Evolutionary conservation across 2,888 invertebrate genomes (phyloP), one percentile per base, ranked within the genome.

Genomic region (Ectropis crepuscularia): DNA sequence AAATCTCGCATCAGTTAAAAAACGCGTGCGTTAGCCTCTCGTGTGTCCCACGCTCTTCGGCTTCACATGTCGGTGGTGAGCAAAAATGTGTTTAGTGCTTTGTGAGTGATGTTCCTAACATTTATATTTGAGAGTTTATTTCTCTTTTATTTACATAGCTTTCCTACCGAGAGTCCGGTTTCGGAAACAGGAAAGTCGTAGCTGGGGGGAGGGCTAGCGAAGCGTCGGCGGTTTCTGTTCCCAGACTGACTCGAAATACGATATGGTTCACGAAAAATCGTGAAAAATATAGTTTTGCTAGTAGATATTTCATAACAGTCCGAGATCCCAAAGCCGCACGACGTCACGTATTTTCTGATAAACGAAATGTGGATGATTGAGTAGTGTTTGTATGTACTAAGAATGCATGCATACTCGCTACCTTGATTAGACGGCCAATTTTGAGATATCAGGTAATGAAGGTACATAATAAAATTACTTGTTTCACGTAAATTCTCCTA

Each of bases 161-260:
- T 87, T 88, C 86, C 91, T 88, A 89, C 82, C 82, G 86, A 89
- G 90, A 88, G 80, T 87, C 90, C 92, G 89, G 90, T 76, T 80
- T 86, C 90, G 90, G 92, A 85, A 83, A 89, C 89, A 92, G 93
- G 93, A 92, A 93, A 93, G 93, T 89, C 87, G 88, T 75, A 80
- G 76, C 70, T 66, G 76, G 84, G 85, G 86, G 85, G 84, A 83
- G 78, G 80, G 76, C 82, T 87, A 86, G 85, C 85, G 80, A 85
- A 85, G 89, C 85, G 65, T 71, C 81, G 78, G 67, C 65, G 65
- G 60, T 67, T 69, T 68, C 59, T 60, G 71, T 74, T 72, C 71
- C 78, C 70, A 71, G 55, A 9, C 16, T 28, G 16, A 49, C 38
- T 41, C 41, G 6, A 28, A 41, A 9, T 51, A 51, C 9, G 6